Evolutionary conservation across 2,113 vertebrate species (phyloP).

Genomic region (Sturnira hondurensis): DNA sequence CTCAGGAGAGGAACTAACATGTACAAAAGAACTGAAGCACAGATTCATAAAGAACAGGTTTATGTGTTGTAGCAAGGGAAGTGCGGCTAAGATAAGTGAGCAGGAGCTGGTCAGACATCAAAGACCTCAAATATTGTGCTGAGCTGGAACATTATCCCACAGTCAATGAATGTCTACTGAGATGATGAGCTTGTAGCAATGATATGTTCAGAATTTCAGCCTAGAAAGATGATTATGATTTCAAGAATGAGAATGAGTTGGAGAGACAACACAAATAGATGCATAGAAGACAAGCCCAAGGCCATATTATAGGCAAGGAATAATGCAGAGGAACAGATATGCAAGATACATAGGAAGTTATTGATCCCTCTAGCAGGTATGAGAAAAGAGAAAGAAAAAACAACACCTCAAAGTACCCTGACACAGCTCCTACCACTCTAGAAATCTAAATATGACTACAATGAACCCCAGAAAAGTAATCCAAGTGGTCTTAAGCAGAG

Average conservation of each 20-base stretch:
- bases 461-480: background rate
- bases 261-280: background rate
- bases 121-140: background rate
- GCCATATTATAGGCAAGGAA: background rate
- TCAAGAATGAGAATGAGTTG: background rate
- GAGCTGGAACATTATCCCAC: background rate
- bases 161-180: background rate
- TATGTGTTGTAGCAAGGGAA: background rate
- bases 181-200: background rate
- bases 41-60: background rate
- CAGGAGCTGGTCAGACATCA: background rate
- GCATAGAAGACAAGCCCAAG: background rate
- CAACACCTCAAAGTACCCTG: background rate
- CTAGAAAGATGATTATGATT: background rate
- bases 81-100: background rate
- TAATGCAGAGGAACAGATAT: background rate
- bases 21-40: background rate
- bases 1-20: background rate
- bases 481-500: background rate
- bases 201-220: background rate
- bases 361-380: background rate
- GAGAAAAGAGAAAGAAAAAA: background rate
- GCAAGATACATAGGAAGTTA: background rate
- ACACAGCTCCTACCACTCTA: background rate
- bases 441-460: background rate